These are phyloP conservation scores for Diorhabda sublineata DNA, from an alignment of 1,140 invertebrate genomes.

Conservation along the genomic window DNA sequence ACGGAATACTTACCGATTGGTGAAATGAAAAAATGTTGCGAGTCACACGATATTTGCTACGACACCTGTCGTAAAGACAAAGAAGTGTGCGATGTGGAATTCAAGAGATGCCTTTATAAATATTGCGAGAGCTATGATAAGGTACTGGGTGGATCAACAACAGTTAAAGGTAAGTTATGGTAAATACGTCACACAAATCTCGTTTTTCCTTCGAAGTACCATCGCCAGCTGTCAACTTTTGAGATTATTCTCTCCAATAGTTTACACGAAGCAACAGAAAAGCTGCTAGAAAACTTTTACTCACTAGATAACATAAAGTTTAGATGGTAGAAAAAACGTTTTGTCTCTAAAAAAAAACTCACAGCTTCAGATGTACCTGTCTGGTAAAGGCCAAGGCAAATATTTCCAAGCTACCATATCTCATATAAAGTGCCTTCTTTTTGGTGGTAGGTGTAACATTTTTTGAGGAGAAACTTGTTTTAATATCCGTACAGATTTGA, in stretches of 20 bases:
- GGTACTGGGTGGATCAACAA: conserved; percentile 55
- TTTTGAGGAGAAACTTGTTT: no score
- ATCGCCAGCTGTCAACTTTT: background rate
- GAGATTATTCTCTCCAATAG: background rate
- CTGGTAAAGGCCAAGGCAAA: no score
- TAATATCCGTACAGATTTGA: no score
- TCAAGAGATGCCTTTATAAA: conserved; percentile 79
- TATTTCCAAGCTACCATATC: no score
- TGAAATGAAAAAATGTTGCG: conserved; percentile 80
- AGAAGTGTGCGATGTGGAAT: conserved; percentile 80
- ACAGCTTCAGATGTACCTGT: no score
- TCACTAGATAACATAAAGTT: no score
- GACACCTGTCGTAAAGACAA: conserved; percentile 83
- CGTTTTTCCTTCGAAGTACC: background rate
- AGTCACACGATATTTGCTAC: conserved; percentile 84
- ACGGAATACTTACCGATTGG: conserved; percentile 69
- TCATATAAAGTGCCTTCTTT: no score
- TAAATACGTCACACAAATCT: background rate
- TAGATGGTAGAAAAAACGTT: no score
- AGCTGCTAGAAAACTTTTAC: no score
- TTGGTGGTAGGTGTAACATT: no score
- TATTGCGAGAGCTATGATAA: conserved; percentile 70
- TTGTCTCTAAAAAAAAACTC: no score
- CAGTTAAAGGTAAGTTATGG: conserved; percentile 56
- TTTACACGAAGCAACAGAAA: background rate